Base-by-base conservation (phyloP, 2,888 invertebrate genomes). In the Phengaris arion region DNA sequence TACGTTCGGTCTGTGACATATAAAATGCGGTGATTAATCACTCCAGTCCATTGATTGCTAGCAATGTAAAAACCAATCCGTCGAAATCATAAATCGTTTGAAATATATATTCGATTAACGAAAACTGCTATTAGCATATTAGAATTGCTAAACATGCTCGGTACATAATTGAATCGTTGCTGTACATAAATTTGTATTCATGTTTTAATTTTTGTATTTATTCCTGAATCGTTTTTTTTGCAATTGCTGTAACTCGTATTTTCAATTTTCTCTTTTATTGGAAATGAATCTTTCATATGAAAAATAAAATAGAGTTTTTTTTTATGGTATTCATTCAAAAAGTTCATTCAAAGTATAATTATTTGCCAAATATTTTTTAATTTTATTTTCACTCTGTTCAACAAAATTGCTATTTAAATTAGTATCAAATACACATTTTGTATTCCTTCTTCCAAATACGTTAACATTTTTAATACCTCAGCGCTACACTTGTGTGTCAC, bases 21-120 rank as follows among this genome's bases (percentile, higher is more conserved):
- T 80, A 78, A 79, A 80, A 82, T 48, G 48, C 81, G 76, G 80
- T 87, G 85, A 89, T 85, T 84, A 87, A 87, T 87, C 81, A 83
- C 57, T 45, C 54, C 77, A 78, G 76, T 75, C 76, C 76, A 78
- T 75, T 75, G 78, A 81, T 77, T 77, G 75, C 74, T 46, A 57
- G 46, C 69, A 51, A 72, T 72, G 52, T 73, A 54, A 72, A 72
- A 72, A 72, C 72, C 54, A 72, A 72, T 72, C 12, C 8, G 22
- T 70, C 12, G 52, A 15, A 70, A 70, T 70, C 51, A 5, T 51
- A 52, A 72, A 72, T 72, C 35, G 72, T 51, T 72, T 35, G 45
- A 52, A 72, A 72, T 45, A 46, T 72, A 54, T 13, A 72, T 22
- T 54, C 72, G 72, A 72, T 13, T 72, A 54, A 72, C 72, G 52